phyloP scores from a whole-genome alignment of 1,140 invertebrate genomes.

The Paraescarpia echinospica region DNA sequence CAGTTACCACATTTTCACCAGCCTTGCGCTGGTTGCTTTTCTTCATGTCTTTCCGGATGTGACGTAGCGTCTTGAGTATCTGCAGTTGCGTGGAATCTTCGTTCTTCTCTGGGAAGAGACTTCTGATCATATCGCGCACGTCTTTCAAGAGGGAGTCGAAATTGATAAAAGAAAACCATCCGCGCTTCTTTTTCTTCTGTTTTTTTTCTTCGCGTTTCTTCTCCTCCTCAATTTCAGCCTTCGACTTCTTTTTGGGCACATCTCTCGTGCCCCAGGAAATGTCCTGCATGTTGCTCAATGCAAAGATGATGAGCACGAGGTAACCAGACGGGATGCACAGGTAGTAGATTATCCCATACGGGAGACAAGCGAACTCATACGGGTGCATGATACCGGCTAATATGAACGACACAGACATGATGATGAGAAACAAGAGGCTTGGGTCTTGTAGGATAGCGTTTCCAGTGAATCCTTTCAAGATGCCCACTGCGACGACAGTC shows the following conservation, averaged over 20 bases:
- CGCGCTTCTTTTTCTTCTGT: slow-evolving; percentile 36
- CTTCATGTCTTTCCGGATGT: too few species aligned
- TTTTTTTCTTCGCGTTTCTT: slow-evolving; percentile 33
- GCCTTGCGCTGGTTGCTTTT: too few species aligned
- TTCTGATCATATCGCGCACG: too few species aligned
- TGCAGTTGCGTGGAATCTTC: too few species aligned
- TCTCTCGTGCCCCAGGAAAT: slow-evolving; percentile 91
- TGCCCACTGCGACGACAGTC: slow-evolving; percentile 54
- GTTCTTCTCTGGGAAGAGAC: too few species aligned
- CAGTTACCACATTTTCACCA: too few species aligned
- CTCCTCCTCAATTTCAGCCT: slow-evolving; percentile 40
- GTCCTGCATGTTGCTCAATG: slow-evolving; percentile 86
- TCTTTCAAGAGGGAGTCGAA: background rate
- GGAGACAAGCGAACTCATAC: slow-evolving; percentile 74
- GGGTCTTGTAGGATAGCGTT: slow-evolving; percentile 49
- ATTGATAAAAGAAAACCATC: background rate
- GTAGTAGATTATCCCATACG: slow-evolving; percentile 84
- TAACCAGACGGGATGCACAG: slow-evolving; percentile 93
- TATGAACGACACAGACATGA: slow-evolving; percentile 60
- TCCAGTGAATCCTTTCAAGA: slow-evolving; percentile 44
- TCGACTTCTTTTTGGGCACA: slow-evolving; percentile 57
- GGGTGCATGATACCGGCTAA: slow-evolving; percentile 82
- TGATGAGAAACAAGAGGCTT: slow-evolving; percentile 48
- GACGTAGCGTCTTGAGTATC: too few species aligned
- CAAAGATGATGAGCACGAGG: slow-evolving; percentile 86